Conservation (phyloP, 2,888 invertebrate species). For the Trachelus tabidus region DNA sequence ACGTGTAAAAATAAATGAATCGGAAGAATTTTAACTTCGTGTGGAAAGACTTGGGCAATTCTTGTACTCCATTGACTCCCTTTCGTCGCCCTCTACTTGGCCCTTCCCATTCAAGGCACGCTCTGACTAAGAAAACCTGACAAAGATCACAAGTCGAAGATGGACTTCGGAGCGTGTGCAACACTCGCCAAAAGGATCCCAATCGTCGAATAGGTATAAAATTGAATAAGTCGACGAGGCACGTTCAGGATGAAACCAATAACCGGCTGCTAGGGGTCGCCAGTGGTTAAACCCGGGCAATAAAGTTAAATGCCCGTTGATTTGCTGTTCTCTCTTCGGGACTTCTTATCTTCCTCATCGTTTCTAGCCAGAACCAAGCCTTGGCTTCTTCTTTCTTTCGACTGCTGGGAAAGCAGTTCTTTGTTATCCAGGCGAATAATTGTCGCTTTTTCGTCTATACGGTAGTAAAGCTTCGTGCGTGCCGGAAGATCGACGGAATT, state of each 20-base stretch:
- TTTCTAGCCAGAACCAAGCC: background rate
- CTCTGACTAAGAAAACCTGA: background rate
- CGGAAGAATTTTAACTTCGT: background rate
- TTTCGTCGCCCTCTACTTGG: background rate
- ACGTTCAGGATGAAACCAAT: constrained; percentile 6
- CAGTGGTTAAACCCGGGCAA: constrained; percentile 9
- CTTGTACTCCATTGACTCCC: background rate
- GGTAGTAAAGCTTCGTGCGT: constrained; percentile 4
- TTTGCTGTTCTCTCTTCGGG: constrained; percentile 3
- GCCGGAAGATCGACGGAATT: background rate
- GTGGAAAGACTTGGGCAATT: background rate
- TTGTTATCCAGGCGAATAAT: constrained; percentile 7
- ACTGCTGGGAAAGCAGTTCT: constrained; percentile 9
- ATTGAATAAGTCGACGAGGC: constrained; percentile 9
- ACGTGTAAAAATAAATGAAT: background rate
- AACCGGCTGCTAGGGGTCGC: constrained; percentile 4
- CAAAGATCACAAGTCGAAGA: background rate
- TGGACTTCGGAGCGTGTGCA: background rate
- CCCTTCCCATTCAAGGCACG: background rate
- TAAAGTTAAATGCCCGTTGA: constrained; percentile 12
- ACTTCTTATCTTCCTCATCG: background rate
- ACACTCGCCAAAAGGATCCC: background rate
- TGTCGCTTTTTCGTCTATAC: constrained; percentile 8
- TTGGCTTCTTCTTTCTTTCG: background rate
- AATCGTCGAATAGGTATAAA: constrained; percentile 1